Evolutionary conservation across 2,888 invertebrate genomes (phyloP), one percentile per base, ranked within the genome.

Genomic region (Marasmarcha lunaedactyla): DNA sequence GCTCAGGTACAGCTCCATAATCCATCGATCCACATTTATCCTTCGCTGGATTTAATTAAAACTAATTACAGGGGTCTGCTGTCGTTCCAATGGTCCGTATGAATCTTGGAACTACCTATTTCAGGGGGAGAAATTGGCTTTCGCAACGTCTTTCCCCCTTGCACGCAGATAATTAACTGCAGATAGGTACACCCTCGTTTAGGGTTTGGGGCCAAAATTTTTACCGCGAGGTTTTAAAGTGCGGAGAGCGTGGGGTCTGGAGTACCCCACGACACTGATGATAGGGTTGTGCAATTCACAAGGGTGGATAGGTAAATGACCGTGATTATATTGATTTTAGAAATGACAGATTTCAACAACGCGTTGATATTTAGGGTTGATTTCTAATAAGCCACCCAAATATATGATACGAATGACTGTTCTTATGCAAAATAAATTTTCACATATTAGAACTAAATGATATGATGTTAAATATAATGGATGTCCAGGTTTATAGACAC

Each of bases 251-350:
- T 50, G 51, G 54, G 53, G 50, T 52, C 57, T 63, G 50, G 56
- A 62, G 64, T 57, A 59, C 62, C 55, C 54, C 59, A 58, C 59
- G 49, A 45, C 47, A 43, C 45, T 57, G 7, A 20, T 20, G 64
- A 67, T 71, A 68, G 73, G 78, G 74, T 73, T 72, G 63, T 54
- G 70, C 71, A 73, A 72, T 74, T 76, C 70, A 73, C 65, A 57
- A 57, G 78, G 77, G 78, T 64, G 68, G 63, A 58, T 68, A 64
- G 66, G 68, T 72, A 73, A 77, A 71, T 68, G 71, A 64, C 66
- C 65, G 71, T 69, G 71, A 77, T 77, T 77, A 63, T 76, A 77
- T 81, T 71, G 76, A 78, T 79, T 79, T 73, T 71, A 55, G 55
- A 62, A 65, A 66, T 58, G 61, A 70, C 61, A 63, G 11, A 9